phyloP scores from a whole-genome alignment of 2,888 invertebrate genomes.

The Parnassius smintheus region DNA sequence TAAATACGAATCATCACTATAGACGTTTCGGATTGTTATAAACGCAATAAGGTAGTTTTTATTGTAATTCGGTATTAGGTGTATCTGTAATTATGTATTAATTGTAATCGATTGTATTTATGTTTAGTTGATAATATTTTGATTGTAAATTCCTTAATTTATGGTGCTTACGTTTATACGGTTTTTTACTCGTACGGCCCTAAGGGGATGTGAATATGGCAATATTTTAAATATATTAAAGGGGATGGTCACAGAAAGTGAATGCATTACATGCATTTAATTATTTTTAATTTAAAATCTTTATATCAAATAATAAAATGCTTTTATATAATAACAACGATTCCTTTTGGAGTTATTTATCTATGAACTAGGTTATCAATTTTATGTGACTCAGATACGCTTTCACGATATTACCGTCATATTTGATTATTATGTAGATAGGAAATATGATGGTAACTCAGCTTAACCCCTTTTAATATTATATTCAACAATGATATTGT shows the following conservation, averaged over 20 bases:
- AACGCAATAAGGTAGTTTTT: slow-evolving; percentile 45
- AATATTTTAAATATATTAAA: neutral
- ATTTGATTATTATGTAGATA: no score
- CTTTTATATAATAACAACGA: neutral
- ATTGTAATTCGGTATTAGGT: slow-evolving; percentile 60
- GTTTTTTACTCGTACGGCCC: slow-evolving; percentile 51
- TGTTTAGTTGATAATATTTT: slow-evolving; percentile 54
- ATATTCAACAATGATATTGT: no score
- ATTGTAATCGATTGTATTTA: slow-evolving; percentile 55
- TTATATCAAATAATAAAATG: neutral
- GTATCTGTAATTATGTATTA: slow-evolving; percentile 50
- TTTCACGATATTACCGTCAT: no score
- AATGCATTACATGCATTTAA: no score
- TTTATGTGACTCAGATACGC: no score
- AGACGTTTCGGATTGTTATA: slow-evolving; percentile 34
- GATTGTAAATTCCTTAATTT: slow-evolving; percentile 69
- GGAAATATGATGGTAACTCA: no score
- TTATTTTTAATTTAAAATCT: no score
- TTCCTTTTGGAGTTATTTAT: no score
- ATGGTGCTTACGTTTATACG: slow-evolving; percentile 58
- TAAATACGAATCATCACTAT: slow-evolving; percentile 5
- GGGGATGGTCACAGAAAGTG: no score
- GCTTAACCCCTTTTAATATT: no score
- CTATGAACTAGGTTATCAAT: no score
- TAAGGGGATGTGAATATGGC: slow-evolving; percentile 12